phyloP scores from a whole-genome alignment of 2,888 invertebrate species.

The Trissolcus japonicus region DNA sequence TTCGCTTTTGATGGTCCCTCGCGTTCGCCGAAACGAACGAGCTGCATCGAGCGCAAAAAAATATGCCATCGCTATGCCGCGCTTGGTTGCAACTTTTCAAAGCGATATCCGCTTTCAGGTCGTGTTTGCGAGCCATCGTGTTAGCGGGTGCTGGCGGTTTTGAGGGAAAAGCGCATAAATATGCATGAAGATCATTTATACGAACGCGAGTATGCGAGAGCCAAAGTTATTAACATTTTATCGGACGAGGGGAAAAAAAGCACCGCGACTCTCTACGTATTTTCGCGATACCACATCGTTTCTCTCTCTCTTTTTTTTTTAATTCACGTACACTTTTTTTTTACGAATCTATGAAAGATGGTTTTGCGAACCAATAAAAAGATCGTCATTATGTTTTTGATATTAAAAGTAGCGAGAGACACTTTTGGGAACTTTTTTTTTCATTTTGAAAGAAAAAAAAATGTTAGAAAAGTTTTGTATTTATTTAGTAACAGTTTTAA shows the following conservation, averaged over 20 bases:
- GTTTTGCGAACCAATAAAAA: slow-evolving; percentile 2
- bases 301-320: slow-evolving; percentile 17
- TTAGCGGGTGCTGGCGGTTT: slow-evolving; percentile 69
- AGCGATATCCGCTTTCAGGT: slow-evolving; percentile 70
- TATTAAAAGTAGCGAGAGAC: no score
- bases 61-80: slow-evolving; percentile 57
- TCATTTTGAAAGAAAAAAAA: no score
- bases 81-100: slow-evolving; percentile 71
- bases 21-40: slow-evolving; percentile 47
- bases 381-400: neutral
- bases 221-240: slow-evolving; percentile 70
- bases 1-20: slow-evolving; percentile 55
- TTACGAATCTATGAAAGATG: slow-evolving; percentile 4
- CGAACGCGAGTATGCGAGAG: slow-evolving; percentile 62
- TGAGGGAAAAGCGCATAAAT: slow-evolving; percentile 74
- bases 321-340: slow-evolving; percentile 18
- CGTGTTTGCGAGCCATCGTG: slow-evolving; percentile 68
- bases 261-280: slow-evolving; percentile 30
- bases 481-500: no score
- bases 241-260: slow-evolving; percentile 59
- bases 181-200: slow-evolving; percentile 75
- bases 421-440: neutral
- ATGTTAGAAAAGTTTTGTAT: no score
- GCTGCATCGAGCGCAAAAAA: slow-evolving; percentile 51
- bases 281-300: slow-evolving; percentile 29